Evolutionary conservation across 2,888 invertebrate genomes (phyloP).

Genomic region (Neoaliturus tenellus): DNA sequence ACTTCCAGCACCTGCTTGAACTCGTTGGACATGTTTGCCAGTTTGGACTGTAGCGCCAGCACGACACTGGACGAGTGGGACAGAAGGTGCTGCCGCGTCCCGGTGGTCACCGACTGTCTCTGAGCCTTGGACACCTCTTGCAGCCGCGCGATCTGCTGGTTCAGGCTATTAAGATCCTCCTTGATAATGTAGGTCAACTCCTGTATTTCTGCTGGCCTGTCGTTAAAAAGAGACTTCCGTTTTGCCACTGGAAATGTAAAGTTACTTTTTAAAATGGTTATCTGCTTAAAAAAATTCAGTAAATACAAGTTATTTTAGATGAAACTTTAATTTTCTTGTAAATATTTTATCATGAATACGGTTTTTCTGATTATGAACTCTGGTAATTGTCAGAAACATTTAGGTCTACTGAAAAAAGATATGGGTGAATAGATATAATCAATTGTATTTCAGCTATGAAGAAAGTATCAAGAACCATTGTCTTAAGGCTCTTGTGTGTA

Average conservation of each 20-base stretch:
- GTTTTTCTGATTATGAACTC: no score
- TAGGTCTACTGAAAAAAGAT: no score
- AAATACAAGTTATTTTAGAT: no score
- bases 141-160: conserved; percentile 96
- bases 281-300: no score
- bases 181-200: conserved; percentile 98
- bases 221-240: conserved; percentile 97
- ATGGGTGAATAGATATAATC: no score
- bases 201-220: conserved; percentile 96
- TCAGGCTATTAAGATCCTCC: conserved; percentile 95
- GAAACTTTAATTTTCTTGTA: no score
- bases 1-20: conserved; percentile 99
- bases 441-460: no score
- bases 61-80: conserved; percentile 96
- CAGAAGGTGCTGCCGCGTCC: conserved; percentile 84
- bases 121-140: conserved; percentile 89
- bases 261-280: no score
- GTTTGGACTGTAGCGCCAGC: conserved; percentile 92
- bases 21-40: conserved; percentile 98
- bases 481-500: no score
- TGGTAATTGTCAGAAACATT: no score
- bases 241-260: conserved; percentile 98
- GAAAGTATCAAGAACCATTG: no score
- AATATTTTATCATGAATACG: no score
- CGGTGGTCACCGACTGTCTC: conserved; percentile 72